A percentile compares a stretch with the other conserved stretches of the same genome.
Conservation (phyloP, 2,888 invertebrate species). For the Laothoe populi region DNA sequence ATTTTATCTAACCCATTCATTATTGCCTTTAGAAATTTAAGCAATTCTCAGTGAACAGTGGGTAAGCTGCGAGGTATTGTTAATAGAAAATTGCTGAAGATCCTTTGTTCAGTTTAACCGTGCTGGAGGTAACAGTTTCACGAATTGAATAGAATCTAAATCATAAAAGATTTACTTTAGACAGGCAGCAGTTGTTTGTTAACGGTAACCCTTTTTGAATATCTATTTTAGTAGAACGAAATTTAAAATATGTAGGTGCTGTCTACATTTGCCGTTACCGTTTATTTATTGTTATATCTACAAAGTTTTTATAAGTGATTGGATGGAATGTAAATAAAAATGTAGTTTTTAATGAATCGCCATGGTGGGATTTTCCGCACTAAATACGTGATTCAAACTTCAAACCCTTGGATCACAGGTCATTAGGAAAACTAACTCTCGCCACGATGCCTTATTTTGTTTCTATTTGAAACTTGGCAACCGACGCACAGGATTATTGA, state of each 20-base stretch:
- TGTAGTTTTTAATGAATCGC: no score
- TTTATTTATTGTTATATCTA: not conserved
- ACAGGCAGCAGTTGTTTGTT: not conserved
- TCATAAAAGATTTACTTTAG: slow-evolving; percentile 31
- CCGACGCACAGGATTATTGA: no score
- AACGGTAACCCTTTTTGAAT: not conserved
- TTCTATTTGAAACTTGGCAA: no score
- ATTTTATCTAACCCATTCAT: slow-evolving; percentile 1
- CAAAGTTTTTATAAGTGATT: no score
- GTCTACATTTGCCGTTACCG: not conserved
- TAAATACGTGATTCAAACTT: no score
- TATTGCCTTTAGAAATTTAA: not conserved
- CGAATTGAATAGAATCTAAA: slow-evolving; percentile 37
- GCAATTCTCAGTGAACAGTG: slow-evolving; percentile 12
- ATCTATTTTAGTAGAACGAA: not conserved
- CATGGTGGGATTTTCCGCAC: no score
- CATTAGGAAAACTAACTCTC: no score
- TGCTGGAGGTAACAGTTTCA: slow-evolving; percentile 34
- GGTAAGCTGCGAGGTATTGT: slow-evolving; percentile 26
- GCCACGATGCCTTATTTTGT: no score
- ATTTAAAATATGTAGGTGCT: not conserved
- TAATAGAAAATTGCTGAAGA: slow-evolving; percentile 1
- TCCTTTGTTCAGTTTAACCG: slow-evolving; percentile 6
- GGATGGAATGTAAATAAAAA: no score
- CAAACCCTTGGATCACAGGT: no score